These are phyloP conservation scores for Anolis carolinensis DNA, from an alignment of 2,113 vertebrate species.

Conservation along the genomic window DNA sequence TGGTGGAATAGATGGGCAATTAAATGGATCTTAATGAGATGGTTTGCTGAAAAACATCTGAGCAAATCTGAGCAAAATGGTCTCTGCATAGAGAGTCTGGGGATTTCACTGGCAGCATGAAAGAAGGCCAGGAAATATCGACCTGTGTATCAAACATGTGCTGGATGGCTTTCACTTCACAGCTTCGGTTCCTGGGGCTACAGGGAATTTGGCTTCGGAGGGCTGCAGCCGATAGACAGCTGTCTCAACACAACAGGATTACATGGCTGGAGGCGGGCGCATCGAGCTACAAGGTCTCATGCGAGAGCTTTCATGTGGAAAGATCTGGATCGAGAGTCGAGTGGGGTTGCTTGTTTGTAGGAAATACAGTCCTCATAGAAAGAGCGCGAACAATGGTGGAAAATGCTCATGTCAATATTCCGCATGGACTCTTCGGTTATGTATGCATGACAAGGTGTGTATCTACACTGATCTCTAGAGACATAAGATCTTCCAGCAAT, in stretches of 20 bases:
- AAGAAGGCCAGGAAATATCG: background rate
- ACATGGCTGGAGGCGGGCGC: background rate
- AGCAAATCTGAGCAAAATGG: background rate
- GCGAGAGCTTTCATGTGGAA: background rate
- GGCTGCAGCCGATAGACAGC: background rate
- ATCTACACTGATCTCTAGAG: background rate
- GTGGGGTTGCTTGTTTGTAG: background rate
- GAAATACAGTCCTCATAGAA: background rate
- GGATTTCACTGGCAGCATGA: background rate
- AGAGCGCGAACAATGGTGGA: too few species aligned
- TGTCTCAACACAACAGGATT: background rate
- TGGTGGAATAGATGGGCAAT: background rate
- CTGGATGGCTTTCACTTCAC: background rate
- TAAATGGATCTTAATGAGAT: background rate
- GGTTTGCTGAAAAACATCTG: background rate
- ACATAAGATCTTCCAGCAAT: background rate
- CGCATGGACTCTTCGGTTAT: too few species aligned
- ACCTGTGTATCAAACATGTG: background rate
- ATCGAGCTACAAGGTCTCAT: background rate
- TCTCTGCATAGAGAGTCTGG: too few species aligned
- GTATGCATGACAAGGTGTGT: too few species aligned
- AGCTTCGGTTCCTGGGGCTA: background rate
- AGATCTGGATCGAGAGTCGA: background rate
- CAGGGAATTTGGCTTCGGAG: background rate
- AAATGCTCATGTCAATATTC: too few species aligned